Percentiles rank a stretch among this genome's conserved stretches.
These are phyloP conservation scores for Episyrphus balteatus DNA, from an alignment of 1,140 invertebrate species.

Conservation along the genomic window DNA sequence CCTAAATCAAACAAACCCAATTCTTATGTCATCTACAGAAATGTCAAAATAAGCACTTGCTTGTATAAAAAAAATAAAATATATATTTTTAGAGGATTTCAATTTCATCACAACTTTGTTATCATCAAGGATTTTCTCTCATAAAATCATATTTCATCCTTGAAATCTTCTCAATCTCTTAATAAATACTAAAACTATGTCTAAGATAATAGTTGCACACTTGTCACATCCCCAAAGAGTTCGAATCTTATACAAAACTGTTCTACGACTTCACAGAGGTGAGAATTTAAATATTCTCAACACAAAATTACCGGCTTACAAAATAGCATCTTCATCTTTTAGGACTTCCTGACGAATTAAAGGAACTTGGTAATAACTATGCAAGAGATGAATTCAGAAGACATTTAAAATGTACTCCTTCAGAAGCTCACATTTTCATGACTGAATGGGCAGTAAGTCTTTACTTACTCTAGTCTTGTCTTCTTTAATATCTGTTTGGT, in stretches of 20 bases:
- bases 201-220: slow-evolving; percentile 19
- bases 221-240: slow-evolving; percentile 54
- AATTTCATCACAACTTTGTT: too few relatives aligned
- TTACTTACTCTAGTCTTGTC: too few relatives aligned
- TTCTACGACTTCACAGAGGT: slow-evolving; percentile 70
- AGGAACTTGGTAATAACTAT: slow-evolving; percentile 70
- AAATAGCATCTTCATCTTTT: neutral
- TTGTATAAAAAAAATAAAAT: too few relatives aligned
- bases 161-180: too few relatives aligned
- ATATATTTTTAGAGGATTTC: too few relatives aligned
- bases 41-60: too few relatives aligned
- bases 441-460: slow-evolving; percentile 77
- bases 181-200: slow-evolving; percentile 7
- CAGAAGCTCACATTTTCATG: slow-evolving; percentile 66
- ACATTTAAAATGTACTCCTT: slow-evolving; percentile 64
- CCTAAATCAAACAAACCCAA: too few relatives aligned
- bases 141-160: too few relatives aligned
- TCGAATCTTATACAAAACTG: slow-evolving; percentile 73
- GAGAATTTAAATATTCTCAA: neutral
- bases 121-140: too few relatives aligned
- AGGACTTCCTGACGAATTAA: slow-evolving; percentile 61
- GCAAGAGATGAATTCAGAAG: slow-evolving; percentile 78
- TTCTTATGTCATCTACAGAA: too few relatives aligned
- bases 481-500: neutral
- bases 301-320: neutral